Base-by-base conservation (phyloP, 1,140 invertebrate genomes). In the Trypoxylus dichotomus region DNA sequence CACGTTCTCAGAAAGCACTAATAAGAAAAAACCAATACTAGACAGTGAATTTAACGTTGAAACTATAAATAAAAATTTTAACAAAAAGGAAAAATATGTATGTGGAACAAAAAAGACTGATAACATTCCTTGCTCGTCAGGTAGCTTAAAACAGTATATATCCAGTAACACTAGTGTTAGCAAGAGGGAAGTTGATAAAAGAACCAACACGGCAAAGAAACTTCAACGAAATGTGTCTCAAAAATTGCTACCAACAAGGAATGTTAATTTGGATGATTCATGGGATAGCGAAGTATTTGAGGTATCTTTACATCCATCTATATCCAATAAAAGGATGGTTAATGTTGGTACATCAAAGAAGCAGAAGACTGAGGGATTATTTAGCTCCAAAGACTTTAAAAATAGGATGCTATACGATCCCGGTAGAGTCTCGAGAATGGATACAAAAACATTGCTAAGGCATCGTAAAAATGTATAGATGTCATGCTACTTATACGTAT, bases 321-420 rank as follows among this genome's bases (percentile, higher is more conserved):
- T 25, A 74, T 74, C 72, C 3, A 74, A 41, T 74, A 76, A 76
- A 47, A 76, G 37, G 29, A 76, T 54, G 29, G 47, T 13, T 6
- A 10, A 76, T 76, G 25, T 32, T 1, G 10, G 25, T 27, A 25
- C 8, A n/a, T 74, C 72, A 21, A 41, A 29, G 27, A 68, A 68
- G 27, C 25, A 10, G 27, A 68, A 68, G 60, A 68, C 72, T 74
- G 41, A 74, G n/a, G 13, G 7, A 25, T 37, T 15, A 13, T 74
- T 74, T 74, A 37, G 41, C 21, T 43, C 72, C 29, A 74, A 74
- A 42, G 83, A 84, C 79, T 84, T 82, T 76, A 84, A 82, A 79
- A 82, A 80, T 77, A 75, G 79, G 77, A 80, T 82, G 79, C 75
- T 82, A 43, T 79, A 80, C 21, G 78, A 80, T 78, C 27, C 78